Conservation (phyloP, 2,113 vertebrate genomes). For the Cromileptes altivelis region DNA sequence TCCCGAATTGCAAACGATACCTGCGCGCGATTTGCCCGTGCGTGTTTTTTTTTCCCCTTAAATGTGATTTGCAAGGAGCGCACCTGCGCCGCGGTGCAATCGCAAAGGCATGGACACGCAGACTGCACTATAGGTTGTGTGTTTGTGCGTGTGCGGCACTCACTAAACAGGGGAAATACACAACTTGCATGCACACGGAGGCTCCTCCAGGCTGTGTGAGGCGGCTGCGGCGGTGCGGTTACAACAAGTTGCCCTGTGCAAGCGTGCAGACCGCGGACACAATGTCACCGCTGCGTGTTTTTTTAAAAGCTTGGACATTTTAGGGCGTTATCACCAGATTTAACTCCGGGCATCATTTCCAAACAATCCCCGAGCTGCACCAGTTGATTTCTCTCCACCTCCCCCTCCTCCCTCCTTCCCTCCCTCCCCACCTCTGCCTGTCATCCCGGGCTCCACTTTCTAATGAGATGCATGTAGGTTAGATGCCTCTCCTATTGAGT, state of each 20-base stretch:
- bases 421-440: constrained; percentile 87
- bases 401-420: constrained; percentile 63
- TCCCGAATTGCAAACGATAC: constrained; percentile 40
- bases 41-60: not conserved
- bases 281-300: constrained; percentile 85
- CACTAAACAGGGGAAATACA: not conserved
- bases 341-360: constrained; percentile 20
- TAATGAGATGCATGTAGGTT: constrained; percentile 99
- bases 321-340: constrained; percentile 49
- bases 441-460: constrained; percentile 73
- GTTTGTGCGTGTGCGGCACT: not conserved
- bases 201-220: not conserved
- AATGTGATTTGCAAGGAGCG: constrained; percentile 84
- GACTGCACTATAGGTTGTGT: constrained; percentile 30
- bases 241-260: constrained; percentile 70
- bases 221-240: constrained; percentile 26
- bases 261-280: constrained; percentile 59
- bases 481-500: constrained; percentile 82
- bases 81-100: constrained; percentile 84
- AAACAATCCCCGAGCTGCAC: constrained; percentile 41
- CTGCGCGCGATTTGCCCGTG: constrained; percentile 76
- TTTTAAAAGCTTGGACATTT: constrained; percentile 65
- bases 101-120: constrained; percentile 37
- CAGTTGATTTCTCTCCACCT: constrained; percentile 57
- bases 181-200: constrained; percentile 52